phyloP scores from a whole-genome alignment of 2,113 vertebrate species.

The Pelobates fuscus region DNA sequence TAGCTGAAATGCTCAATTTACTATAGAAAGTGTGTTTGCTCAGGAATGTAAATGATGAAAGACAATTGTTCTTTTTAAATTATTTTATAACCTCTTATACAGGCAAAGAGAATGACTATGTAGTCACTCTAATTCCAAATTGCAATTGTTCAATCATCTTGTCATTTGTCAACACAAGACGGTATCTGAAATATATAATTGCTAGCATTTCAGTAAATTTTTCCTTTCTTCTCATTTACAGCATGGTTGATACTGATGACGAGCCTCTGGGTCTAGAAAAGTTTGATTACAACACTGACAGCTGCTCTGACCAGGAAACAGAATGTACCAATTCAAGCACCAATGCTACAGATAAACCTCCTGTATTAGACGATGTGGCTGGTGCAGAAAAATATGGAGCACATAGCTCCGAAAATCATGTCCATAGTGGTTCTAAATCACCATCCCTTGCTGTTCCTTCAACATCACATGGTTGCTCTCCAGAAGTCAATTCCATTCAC shows the following conservation, averaged over 20 bases:
- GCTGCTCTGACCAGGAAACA: conserved; percentile 59
- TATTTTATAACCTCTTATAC: background rate
- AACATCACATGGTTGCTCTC: background rate
- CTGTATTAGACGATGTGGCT: conserved; percentile 36
- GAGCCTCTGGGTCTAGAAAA: conserved; percentile 85
- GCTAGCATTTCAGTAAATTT: conserved; percentile 13
- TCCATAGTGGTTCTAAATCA: conserved; percentile 2
- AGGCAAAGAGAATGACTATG: no score
- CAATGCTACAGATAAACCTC: conserved; percentile 61
- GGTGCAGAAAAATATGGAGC: conserved; percentile 51
- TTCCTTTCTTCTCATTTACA: conserved; percentile 28
- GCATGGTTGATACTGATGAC: conserved; percentile 70
- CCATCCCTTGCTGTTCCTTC: conserved; percentile 3
- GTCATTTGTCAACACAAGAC: background rate
- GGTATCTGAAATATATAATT: conserved; percentile 41
- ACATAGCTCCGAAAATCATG: conserved; percentile 14
- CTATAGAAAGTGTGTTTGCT: conserved; percentile 1
- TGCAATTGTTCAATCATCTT: conserved; percentile 30
- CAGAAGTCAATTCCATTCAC: conserved; percentile 8
- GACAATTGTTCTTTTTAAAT: background rate
- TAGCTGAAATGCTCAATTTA: background rate
- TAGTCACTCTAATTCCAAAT: no score
- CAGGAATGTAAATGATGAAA: no score
- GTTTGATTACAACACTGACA: conserved; percentile 75
- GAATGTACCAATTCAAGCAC: conserved; percentile 61